A percentile compares a stretch with the other conserved stretches of the same genome.
These are phyloP conservation scores for Synergus japonicus DNA, from an alignment of 2,888 invertebrate genomes.

Conservation along the genomic window DNA sequence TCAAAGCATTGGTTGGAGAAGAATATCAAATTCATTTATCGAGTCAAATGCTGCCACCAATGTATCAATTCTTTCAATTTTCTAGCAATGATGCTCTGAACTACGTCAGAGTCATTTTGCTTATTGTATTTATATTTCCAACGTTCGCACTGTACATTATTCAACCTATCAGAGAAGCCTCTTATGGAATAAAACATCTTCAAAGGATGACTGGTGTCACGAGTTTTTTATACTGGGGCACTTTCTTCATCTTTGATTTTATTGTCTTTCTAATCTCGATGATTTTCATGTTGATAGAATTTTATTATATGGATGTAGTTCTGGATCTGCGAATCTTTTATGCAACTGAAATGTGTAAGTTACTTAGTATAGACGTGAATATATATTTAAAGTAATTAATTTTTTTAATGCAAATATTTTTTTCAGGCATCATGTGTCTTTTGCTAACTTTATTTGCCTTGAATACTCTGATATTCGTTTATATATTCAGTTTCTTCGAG, in stretches of 20 bases:
- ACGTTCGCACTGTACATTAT: slow-evolving; percentile 78
- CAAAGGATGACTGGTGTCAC: slow-evolving; percentile 84
- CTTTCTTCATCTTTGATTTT: slow-evolving; percentile 81
- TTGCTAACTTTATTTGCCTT: slow-evolving; percentile 86
- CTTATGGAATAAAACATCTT: slow-evolving; percentile 82
- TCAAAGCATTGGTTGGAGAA: slow-evolving; percentile 64
- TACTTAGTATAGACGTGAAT: background rate
- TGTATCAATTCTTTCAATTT: background rate
- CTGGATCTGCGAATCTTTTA: slow-evolving; percentile 64
- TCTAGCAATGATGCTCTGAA: slow-evolving; percentile 23
- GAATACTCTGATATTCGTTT: slow-evolving; percentile 77
- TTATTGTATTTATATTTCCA: slow-evolving; percentile 62
- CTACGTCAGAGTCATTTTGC: slow-evolving; percentile 57
- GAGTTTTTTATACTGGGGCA: slow-evolving; percentile 82
- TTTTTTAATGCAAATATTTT: slow-evolving; percentile 10
- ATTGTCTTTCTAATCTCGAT: slow-evolving; percentile 70
- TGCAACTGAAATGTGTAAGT: slow-evolving; percentile 77
- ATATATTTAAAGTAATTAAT: background rate
- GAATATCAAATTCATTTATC: slow-evolving; percentile 65
- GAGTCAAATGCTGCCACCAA: slow-evolving; percentile 65
- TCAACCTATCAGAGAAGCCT: slow-evolving; percentile 83
- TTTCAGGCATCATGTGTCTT: slow-evolving; percentile 79
- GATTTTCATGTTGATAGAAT: slow-evolving; percentile 60
- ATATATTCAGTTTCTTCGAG: slow-evolving; percentile 69
- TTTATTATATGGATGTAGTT: slow-evolving; percentile 63